These are phyloP conservation scores for Microctenopoma stevenorrisi DNA, from an alignment of 2,797 vertebrate genomes.

Conservation along the genomic window DNA sequence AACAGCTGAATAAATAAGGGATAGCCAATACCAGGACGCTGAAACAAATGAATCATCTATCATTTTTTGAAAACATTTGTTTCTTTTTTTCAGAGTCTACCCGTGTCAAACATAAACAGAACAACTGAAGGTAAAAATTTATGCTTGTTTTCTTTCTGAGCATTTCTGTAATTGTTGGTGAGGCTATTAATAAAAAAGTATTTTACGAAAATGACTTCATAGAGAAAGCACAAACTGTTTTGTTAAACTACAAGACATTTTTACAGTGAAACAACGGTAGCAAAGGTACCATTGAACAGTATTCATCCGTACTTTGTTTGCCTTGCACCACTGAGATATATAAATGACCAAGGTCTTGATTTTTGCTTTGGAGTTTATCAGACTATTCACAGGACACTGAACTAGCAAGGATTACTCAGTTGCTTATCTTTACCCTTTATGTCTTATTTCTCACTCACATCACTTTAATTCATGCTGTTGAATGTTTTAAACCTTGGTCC, in stretches of 20 bases:
- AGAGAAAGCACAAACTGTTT: background rate
- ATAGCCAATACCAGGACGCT: background rate
- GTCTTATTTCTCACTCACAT: constrained; percentile 17
- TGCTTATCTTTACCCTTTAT: constrained; percentile 7
- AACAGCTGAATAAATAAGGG: background rate
- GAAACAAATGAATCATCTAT: background rate
- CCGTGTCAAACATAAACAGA: constrained; percentile 63
- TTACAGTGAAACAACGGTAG: background rate
- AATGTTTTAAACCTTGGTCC: constrained; percentile 16
- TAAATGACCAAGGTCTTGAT: constrained; percentile 12
- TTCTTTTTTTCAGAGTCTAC: constrained; percentile 78
- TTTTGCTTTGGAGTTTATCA: background rate
- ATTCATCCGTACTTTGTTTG: background rate
- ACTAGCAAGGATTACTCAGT: constrained; percentile 29
- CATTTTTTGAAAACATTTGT: constrained; percentile 11
- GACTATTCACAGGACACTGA: background rate
- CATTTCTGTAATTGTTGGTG: background rate
- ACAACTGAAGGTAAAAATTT: constrained; percentile 80
- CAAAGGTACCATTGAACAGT: background rate
- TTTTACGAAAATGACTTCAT: background rate
- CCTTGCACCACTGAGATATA: constrained; percentile 5
- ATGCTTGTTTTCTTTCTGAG: background rate
- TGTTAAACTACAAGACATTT: background rate
- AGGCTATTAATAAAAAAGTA: background rate
- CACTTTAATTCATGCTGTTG: constrained; percentile 24